Conservation (phyloP, 92 coral and sea anemone genomes). For the Heteractis magnifica region DNA sequence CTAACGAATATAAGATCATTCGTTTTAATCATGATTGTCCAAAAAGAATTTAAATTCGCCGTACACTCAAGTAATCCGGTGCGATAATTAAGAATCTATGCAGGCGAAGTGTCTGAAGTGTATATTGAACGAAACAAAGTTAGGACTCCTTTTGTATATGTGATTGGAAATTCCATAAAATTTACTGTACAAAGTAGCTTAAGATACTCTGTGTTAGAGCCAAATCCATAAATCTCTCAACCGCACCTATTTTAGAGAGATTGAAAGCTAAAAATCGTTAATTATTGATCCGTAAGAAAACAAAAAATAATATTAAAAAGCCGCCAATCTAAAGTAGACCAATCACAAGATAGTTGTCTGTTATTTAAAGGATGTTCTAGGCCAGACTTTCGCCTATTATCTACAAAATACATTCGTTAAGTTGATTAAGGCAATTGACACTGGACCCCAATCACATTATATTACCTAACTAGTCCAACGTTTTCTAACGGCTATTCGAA, state of each 20-base stretch:
- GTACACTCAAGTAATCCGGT: neutral
- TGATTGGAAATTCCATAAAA: neutral
- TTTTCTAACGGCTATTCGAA: slow-evolving; percentile 2
- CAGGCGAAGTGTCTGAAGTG: neutral
- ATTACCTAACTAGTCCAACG: neutral
- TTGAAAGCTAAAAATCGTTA: slow-evolving; percentile 15
- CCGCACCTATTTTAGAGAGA: slow-evolving; percentile 27
- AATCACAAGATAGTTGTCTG: slow-evolving; percentile 10
- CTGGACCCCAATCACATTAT: neutral
- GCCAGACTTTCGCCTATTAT: slow-evolving; percentile 9
- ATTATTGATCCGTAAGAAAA: slow-evolving; percentile 31
- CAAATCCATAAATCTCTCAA: slow-evolving; percentile 8
- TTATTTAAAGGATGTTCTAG: slow-evolving; percentile 16
- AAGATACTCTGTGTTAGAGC: slow-evolving; percentile 10
- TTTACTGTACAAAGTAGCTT: neutral
- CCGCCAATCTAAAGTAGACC: slow-evolving; percentile 33
- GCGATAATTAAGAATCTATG: neutral
- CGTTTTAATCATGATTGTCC: neutral
- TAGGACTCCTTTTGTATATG: neutral
- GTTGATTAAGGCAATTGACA: slow-evolving; percentile 22
- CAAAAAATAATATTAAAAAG: slow-evolving; percentile 35
- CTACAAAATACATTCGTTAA: slow-evolving; percentile 10
- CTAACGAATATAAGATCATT: neutral
- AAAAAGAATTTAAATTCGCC: neutral
- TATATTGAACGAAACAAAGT: neutral